Percentiles rank a stretch among this genome's conserved stretches.
These are phyloP conservation scores for Meleagris gallopavo DNA, from an alignment of 2,113 vertebrate species.

Conservation along the genomic window DNA sequence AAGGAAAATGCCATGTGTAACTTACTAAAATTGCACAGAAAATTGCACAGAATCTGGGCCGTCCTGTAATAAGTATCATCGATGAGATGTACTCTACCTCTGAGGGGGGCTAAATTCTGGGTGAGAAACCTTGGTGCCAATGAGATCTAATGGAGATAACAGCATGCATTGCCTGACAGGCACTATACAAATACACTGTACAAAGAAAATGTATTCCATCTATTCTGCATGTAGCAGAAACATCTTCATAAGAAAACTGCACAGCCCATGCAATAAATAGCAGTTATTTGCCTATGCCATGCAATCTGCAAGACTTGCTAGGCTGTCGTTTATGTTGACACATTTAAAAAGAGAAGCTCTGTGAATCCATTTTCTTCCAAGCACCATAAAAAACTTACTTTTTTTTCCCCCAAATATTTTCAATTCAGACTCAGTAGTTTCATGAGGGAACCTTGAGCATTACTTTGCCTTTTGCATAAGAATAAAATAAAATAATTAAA, in stretches of 20 bases:
- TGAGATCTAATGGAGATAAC: not conserved
- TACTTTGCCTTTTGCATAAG: not conserved
- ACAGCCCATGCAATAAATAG: constrained; percentile 49
- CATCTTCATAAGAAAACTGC: constrained; percentile 45
- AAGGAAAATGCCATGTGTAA: not conserved
- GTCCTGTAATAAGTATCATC: not conserved
- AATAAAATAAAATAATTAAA: not conserved
- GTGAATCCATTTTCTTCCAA: constrained; percentile 51
- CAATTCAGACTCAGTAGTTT: constrained; percentile 15
- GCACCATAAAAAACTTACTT: not conserved
- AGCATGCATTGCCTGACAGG: not conserved
- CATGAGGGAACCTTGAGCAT: not conserved
- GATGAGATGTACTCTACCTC: not conserved
- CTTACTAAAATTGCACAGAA: not conserved
- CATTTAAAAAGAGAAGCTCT: constrained; percentile 46
- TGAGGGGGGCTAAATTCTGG: constrained; percentile 3
- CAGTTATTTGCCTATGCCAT: constrained; percentile 55
- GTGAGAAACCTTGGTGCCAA: not conserved
- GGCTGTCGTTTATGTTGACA: constrained; percentile 60
- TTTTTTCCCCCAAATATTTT: not conserved
- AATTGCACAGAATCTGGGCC: not conserved
- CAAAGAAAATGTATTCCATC: constrained; percentile 24
- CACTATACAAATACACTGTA: constrained; percentile 6
- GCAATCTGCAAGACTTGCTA: constrained; percentile 48
- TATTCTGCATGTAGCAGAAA: constrained; percentile 38